Evolutionary conservation across 2,888 invertebrate genomes (phyloP).

Genomic region (Flexamia atlantica): DNA sequence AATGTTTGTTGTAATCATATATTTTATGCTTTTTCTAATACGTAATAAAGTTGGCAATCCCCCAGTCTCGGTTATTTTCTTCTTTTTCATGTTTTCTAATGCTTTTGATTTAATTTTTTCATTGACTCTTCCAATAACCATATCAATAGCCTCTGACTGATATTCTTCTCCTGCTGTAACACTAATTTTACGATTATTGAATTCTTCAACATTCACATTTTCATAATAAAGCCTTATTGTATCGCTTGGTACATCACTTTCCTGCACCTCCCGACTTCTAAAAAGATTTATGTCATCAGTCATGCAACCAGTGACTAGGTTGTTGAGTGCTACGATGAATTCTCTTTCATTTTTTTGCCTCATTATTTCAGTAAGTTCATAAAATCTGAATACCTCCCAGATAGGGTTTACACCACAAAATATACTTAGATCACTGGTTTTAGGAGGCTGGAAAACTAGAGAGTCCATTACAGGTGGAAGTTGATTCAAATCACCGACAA

Average conservation of each 20-base stretch:
- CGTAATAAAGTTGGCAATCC: conserved; percentile 67
- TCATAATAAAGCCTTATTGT: conserved; percentile 49
- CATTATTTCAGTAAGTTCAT: conserved; percentile 71
- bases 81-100: conserved; percentile 64
- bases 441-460: conserved; percentile 67
- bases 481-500: conserved; percentile 72
- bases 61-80: conserved; percentile 67
- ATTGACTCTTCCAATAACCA: conserved; percentile 63
- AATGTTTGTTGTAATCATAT: conserved; percentile 69
- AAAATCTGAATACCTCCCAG: conserved; percentile 65
- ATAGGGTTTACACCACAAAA: conserved; percentile 1
- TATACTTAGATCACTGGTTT: conserved; percentile 16
- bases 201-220: conserved; percentile 44
- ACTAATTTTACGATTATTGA: conserved; percentile 17
- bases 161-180: conserved; percentile 7
- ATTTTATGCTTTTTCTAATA: conserved; percentile 69
- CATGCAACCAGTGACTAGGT: conserved; percentile 68
- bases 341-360: conserved; percentile 70
- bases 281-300: conserved; percentile 49
- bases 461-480: conserved; percentile 71
- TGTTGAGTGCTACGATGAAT: conserved; percentile 70
- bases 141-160: conserved; percentile 61
- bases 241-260: conserved; percentile 65
- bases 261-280: conserved; percentile 4
- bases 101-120: conserved; percentile 58